These are phyloP conservation scores for Phymastichus coffea DNA, from an alignment of 1,140 invertebrate genomes.

Conservation along the genomic window DNA sequence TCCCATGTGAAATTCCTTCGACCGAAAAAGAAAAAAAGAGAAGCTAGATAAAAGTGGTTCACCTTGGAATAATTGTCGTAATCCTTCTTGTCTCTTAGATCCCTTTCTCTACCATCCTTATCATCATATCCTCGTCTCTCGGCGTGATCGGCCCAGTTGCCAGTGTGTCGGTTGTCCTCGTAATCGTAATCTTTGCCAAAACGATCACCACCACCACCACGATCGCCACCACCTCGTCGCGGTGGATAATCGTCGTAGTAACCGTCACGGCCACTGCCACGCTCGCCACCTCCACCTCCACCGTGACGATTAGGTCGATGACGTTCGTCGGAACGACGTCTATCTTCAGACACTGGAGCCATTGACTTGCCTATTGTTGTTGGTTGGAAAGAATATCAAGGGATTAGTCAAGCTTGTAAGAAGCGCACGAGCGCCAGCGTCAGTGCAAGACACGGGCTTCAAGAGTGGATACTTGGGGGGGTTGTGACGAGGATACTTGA, in stretches of 20 bases:
- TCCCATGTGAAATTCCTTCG: too few species aligned
- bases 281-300: too few species aligned
- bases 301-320: constrained; percentile 17
- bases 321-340: constrained; percentile 6
- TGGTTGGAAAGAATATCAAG: too few species aligned
- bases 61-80: constrained; percentile 52
- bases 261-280: constrained; percentile 1
- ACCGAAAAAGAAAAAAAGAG: too few species aligned
- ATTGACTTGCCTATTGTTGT: too few species aligned
- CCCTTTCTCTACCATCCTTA: constrained; percentile 41
- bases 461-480: too few species aligned
- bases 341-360: too few species aligned
- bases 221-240: constrained; percentile 1
- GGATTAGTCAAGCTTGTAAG: too few species aligned
- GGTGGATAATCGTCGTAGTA: constrained; percentile 49
- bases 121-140: constrained; percentile 34
- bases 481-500: too few species aligned
- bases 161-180: constrained; percentile 44
- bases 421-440: too few species aligned
- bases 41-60: too few species aligned
- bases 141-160: constrained; percentile 27
- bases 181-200: constrained; percentile 51
- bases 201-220: constrained; percentile 34
- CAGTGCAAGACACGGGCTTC: too few species aligned
- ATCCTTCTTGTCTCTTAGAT: constrained; percentile 47